Percentiles rank a stretch among this genome's conserved stretches.
Conservation (phyloP, 1,140 invertebrate species). For the Drosophila prosaltans region DNA sequence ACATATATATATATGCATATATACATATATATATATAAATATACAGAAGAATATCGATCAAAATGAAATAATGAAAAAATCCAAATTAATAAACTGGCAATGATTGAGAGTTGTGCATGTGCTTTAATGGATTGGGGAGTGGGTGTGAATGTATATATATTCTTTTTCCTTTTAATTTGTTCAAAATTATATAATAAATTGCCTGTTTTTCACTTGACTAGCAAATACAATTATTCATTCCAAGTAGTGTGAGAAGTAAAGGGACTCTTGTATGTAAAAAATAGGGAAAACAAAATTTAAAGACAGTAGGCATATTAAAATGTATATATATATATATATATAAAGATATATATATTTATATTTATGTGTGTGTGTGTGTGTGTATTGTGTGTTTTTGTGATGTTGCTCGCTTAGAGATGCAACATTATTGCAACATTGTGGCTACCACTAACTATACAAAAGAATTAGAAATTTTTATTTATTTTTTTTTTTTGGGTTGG, state of each 20-base stretch:
- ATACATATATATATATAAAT: neutral
- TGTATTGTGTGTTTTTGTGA: slow-evolving; percentile 57
- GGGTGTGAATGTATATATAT: slow-evolving; percentile 8
- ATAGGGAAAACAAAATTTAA: slow-evolving; percentile 6
- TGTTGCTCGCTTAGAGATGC: slow-evolving; percentile 74
- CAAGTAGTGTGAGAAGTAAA: slow-evolving; percentile 37
- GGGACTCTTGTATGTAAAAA: slow-evolving; percentile 22
- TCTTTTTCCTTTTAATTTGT: slow-evolving; percentile 39
- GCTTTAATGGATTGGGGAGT: slow-evolving; percentile 3
- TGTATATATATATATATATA: slow-evolving; percentile 33
- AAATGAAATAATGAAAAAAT: slow-evolving; percentile 36
- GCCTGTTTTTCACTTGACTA: slow-evolving; percentile 73
- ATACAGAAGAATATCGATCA: slow-evolving; percentile 33
- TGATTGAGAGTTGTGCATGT: slow-evolving; percentile 28
- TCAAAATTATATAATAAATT: slow-evolving; percentile 67
- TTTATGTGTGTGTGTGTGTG: slow-evolving; percentile 20
- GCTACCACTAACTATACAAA: slow-evolving; percentile 78
- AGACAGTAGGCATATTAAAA: slow-evolving; percentile 11
- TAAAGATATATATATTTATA: slow-evolving; percentile 31
- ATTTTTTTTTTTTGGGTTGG: neutral
- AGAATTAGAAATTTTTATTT: slow-evolving; percentile 42
- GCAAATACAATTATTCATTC: slow-evolving; percentile 61
- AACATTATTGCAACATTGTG: slow-evolving; percentile 77
- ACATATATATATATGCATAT: slow-evolving; percentile 52
- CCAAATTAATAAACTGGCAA: slow-evolving; percentile 42